phyloP scores from a whole-genome alignment of 2,113 vertebrate genomes.

The Brachyhypopomus occidentalis region DNA sequence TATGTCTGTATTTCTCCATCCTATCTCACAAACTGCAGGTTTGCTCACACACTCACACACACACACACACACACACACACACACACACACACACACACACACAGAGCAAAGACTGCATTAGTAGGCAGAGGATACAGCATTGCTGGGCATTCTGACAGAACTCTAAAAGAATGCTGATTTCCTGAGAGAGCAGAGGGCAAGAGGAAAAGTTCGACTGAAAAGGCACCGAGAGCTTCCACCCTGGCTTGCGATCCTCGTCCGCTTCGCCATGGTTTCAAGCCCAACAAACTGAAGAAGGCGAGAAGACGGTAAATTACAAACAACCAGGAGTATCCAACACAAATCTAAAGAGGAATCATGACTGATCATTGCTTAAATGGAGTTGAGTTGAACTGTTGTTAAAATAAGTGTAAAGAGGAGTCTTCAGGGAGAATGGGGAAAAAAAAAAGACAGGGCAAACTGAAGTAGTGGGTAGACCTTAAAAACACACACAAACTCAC shows the following conservation, averaged over 20 bases:
- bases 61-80: background rate
- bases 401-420: background rate
- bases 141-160: slow-evolving; percentile 32
- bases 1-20: no score
- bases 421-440: background rate
- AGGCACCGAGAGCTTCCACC: slow-evolving; percentile 33
- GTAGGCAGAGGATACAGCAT: slow-evolving; percentile 36
- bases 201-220: slow-evolving; percentile 15
- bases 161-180: slow-evolving; percentile 48
- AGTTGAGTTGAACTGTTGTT: background rate
- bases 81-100: slow-evolving; percentile 8
- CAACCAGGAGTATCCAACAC: background rate
- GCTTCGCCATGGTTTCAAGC: background rate
- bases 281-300: background rate
- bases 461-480: no score
- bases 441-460: no score
- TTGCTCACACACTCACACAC: background rate
- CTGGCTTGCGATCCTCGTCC: slow-evolving; percentile 17
- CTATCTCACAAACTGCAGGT: no score
- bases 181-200: slow-evolving; percentile 26
- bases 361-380: background rate
- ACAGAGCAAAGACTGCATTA: slow-evolving; percentile 33
- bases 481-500: no score
- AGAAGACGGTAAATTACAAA: slow-evolving; percentile 11
- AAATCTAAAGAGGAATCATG: background rate